Base-by-base conservation (phyloP, 2,113 vertebrate genomes). In the Aptenodytes forsteri region DNA sequence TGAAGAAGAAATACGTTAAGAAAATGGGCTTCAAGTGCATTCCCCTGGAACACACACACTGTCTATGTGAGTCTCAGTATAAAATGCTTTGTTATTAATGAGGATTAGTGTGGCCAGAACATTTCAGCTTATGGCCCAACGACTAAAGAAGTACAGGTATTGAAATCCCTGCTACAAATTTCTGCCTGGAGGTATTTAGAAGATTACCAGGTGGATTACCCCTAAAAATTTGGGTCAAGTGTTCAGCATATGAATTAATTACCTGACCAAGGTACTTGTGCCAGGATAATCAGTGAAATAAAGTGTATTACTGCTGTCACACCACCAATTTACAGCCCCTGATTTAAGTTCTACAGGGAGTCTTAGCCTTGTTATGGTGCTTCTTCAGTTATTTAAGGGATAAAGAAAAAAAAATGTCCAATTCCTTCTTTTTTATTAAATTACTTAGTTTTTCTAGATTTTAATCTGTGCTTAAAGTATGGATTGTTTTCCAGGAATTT, bases 161-260 rank as follows among this genome's bases (percentile, higher is more conserved):
- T 91, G 87, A 96, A 97, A 95, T 96, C 78, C 65, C 49, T 65
- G 25, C 69, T 84, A 72, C 56, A 79, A 7, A 79, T 89, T 96
- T 94, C 34, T 96, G 12, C 54, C 62, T 96, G 54, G 12, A 94
- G n/a, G 54, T 77, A 93, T 85, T 95, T 77, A 95, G 81, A 80
- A 96, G 96, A 91, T 96, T 94, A 96, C 75, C 29, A 67, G 83
- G 70, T 1, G 65, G 87, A 96, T 96, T 97, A 93, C 83, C 27
- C 77, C 61, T 76, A 77, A 93, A 90, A 92, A 93, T 85, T 85
- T 93, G 70, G 66, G 89, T 89, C 87, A 88, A 42, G 61, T 85
- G 87, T 86, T 94, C 73, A 83, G 62, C 42, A 70, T 0, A 0
- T 96, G 73, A 94, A 90, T 94, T 94, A 91, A 96, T 94, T 97